Base-by-base conservation (phyloP, 1,140 invertebrate genomes). In the Drosophila asahinai region DNA sequence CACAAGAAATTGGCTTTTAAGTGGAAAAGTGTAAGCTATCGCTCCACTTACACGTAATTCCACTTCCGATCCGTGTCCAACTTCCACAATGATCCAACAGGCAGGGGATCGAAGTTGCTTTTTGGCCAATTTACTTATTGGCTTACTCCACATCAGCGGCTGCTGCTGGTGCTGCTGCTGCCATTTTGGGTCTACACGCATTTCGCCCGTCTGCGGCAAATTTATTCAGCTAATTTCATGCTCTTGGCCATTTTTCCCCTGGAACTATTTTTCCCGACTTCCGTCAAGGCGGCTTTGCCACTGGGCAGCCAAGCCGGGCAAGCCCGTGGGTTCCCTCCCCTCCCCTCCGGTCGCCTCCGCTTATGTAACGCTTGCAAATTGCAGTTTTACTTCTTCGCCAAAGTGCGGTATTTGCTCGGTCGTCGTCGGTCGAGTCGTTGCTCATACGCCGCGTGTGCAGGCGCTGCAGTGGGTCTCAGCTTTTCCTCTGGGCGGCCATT, bases 121-220 rank as follows among this genome's bases (percentile, higher is more conserved):
- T 55, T 80, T 84, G 71, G 71, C 79, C 86, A 86, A 90, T 86
- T 89, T 90, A 84, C 81, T 86, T 59, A 90, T 90, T 90, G 86
- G 86, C 86, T 90, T 90, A 90, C 86, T 89, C 84, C 70, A 89
- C 81, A 89, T 36, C 33, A 30, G 27, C 27, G 27, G 27, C 6
- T 5, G 6, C 27, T 30, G 27, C 27, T 5, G 6, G 61, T 57
- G 55, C 25, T 47, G 54, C 25, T 47, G 54, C 19, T 22, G 33
- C 61, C 68, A 65, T 77, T 71, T 79, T 40, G 1, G 42, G 57
- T 58, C 4, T 67, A 15, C 27, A 79, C 75, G 77, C 77, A 79
- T 62, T 73, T 79, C 55, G n/a, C 47, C 49, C 17, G 30, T 45
- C n/a, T 67, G 49, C 61, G 40, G 14, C n/a, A 25, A 75, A 66